Evolutionary conservation across 2,888 invertebrate genomes (phyloP).

Genomic region (Rhamphomyia laevipes): DNA sequence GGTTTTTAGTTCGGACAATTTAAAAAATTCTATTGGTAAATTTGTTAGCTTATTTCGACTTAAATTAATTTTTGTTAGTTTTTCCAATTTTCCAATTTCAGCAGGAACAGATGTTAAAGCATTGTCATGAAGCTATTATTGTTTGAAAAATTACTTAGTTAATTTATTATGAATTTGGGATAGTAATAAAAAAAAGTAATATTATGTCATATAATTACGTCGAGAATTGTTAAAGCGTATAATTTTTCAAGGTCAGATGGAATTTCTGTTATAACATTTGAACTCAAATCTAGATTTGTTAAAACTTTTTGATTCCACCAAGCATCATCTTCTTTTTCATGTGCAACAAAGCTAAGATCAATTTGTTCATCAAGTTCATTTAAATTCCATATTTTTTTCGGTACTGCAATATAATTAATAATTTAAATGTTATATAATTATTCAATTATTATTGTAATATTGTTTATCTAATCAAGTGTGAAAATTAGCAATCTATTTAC

Average conservation of each 20-base stretch:
- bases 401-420: slow-evolving; percentile 43
- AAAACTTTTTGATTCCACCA: slow-evolving; percentile 83
- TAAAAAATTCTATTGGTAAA: slow-evolving; percentile 55
- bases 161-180: background rate
- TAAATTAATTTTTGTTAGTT: slow-evolving; percentile 53
- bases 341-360: slow-evolving; percentile 22
- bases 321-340: slow-evolving; percentile 43
- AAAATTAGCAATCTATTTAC: background rate
- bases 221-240: slow-evolving; percentile 53
- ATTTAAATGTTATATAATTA: slow-evolving; percentile 1
- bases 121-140: slow-evolving; percentile 71
- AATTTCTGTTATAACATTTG: slow-evolving; percentile 53
- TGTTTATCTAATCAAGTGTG: background rate
- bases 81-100: slow-evolving; percentile 58
- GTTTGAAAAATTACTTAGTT: slow-evolving; percentile 16
- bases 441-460: background rate
- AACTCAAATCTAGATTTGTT: slow-evolving; percentile 64
- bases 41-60: slow-evolving; percentile 53
- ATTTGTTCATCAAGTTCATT: slow-evolving; percentile 52
- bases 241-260: slow-evolving; percentile 54
- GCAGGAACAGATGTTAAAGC: slow-evolving; percentile 56
- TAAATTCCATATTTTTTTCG: slow-evolving; percentile 60
- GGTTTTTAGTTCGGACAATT: slow-evolving; percentile 54
- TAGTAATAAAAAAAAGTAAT: background rate
- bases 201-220: slow-evolving; percentile 40